Evolutionary conservation across 2,888 invertebrate species (phyloP).

Genomic region (Patella caerulea): DNA sequence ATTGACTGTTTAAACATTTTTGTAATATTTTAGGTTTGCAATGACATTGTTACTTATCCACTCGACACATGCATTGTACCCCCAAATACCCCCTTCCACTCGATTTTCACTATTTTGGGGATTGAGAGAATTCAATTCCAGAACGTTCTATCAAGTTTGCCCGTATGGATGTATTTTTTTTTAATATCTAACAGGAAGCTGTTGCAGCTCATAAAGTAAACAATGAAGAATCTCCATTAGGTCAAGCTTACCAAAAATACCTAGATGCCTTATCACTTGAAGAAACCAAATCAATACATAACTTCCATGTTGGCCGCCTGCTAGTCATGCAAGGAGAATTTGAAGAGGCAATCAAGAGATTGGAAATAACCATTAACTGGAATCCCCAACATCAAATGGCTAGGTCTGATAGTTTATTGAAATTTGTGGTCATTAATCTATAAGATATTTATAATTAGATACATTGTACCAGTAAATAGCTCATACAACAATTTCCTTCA

Average conservation of each 20-base stretch:
- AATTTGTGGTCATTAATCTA: background rate
- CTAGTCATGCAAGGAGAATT: constrained; percentile 67
- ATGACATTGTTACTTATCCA: too few relatives aligned
- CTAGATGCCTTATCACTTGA: constrained; percentile 67
- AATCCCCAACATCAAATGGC: constrained; percentile 63
- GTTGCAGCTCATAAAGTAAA: constrained; percentile 67
- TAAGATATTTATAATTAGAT: too few relatives aligned
- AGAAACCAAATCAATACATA: constrained; percentile 63
- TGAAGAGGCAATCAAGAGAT: constrained; percentile 62
- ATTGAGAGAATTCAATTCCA: too few relatives aligned
- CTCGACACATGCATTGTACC: too few relatives aligned
- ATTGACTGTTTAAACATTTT: too few relatives aligned
- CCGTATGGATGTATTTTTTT: too few relatives aligned
- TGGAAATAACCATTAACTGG: constrained; percentile 67
- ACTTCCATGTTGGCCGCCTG: constrained; percentile 69
- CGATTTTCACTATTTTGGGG: too few relatives aligned
- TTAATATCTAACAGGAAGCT: constrained; percentile 57
- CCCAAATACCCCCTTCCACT: too few relatives aligned
- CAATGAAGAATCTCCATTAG: constrained; percentile 64
- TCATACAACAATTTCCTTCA: too few relatives aligned
- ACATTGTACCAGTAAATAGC: too few relatives aligned
- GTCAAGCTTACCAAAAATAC: constrained; percentile 69
- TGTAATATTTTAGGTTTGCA: too few relatives aligned
- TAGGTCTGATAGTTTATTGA: constrained; percentile 46
- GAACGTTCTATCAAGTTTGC: too few relatives aligned